These are phyloP conservation scores for Drosophila asahinai DNA, from an alignment of 1,140 invertebrate species.

Conservation along the genomic window DNA sequence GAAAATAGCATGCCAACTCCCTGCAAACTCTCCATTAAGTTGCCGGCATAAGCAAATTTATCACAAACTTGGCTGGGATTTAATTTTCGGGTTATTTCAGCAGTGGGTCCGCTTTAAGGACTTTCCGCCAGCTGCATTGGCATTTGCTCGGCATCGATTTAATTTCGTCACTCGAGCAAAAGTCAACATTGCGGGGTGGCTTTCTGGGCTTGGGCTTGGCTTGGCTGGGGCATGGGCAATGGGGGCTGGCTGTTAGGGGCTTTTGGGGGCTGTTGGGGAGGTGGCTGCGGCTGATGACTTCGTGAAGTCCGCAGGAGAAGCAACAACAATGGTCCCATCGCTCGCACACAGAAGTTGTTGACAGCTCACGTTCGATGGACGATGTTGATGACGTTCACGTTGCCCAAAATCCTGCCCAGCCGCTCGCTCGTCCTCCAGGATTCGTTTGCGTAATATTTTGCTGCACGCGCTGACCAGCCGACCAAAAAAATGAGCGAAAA, in stretches of 20 bases:
- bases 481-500: constrained; percentile 50
- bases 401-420: constrained; percentile 28
- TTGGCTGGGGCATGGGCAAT: neutral
- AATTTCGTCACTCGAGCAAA: constrained; percentile 74
- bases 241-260: neutral
- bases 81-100: constrained; percentile 39
- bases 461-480: constrained; percentile 61
- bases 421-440: constrained; percentile 39
- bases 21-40: constrained; percentile 74
- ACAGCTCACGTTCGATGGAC: constrained; percentile 79
- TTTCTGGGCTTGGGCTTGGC: neutral
- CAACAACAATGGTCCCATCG: constrained; percentile 27
- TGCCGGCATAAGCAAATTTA: constrained; percentile 77
- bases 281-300: constrained; percentile 36
- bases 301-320: constrained; percentile 9
- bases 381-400: constrained; percentile 49
- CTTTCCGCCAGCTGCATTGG: constrained; percentile 29
- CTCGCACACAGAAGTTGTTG: constrained; percentile 66
- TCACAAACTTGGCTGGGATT: constrained; percentile 67
- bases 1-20: constrained; percentile 25
- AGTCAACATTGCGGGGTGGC: constrained; percentile 58
- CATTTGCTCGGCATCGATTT: constrained; percentile 70
- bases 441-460: constrained; percentile 66
- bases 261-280: neutral
- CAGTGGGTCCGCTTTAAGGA: constrained; percentile 47